Percentiles rank a stretch among this genome's conserved stretches.
These are phyloP conservation scores for Himalopsyche kuldschensis DNA, from an alignment of 2,888 invertebrate genomes.

Conservation along the genomic window DNA sequence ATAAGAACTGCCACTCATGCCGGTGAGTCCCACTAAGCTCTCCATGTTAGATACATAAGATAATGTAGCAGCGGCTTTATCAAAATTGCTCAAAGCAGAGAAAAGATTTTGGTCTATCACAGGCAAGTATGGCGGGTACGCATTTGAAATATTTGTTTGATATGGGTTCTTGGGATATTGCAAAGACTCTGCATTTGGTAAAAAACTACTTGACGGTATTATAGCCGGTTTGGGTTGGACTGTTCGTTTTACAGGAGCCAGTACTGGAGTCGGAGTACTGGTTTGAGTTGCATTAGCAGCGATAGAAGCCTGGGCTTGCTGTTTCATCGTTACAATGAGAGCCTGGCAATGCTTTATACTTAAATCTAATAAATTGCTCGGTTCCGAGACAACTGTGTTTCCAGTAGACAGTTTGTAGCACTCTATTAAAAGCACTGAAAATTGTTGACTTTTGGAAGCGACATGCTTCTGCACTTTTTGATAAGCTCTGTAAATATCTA, in stretches of 20 bases:
- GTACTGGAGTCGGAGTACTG: slow-evolving; percentile 43
- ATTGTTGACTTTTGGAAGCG: slow-evolving; percentile 60
- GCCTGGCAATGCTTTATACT: slow-evolving; percentile 73
- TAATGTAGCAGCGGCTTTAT: slow-evolving; percentile 23
- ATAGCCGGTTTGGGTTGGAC: slow-evolving; percentile 50
- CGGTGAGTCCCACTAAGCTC: slow-evolving; percentile 12
- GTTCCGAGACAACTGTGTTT: slow-evolving; percentile 64
- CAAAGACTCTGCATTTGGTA: slow-evolving; percentile 31
- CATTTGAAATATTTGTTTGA: not conserved
- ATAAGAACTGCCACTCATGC: not conserved
- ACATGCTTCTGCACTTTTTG: slow-evolving; percentile 68
- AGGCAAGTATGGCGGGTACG: slow-evolving; percentile 22
- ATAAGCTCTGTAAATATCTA: slow-evolving; percentile 69
- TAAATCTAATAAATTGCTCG: slow-evolving; percentile 64
- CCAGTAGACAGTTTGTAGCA: slow-evolving; percentile 68
- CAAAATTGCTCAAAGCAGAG: slow-evolving; percentile 29
- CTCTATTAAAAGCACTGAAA: slow-evolving; percentile 68
- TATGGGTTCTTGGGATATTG: slow-evolving; percentile 6
- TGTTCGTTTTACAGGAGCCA: slow-evolving; percentile 16
- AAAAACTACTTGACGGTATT: slow-evolving; percentile 44
- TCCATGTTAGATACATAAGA: slow-evolving; percentile 32
- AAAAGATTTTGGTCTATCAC: slow-evolving; percentile 29
- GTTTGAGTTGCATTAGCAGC: slow-evolving; percentile 45
- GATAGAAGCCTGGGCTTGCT: slow-evolving; percentile 55
- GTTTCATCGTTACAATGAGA: slow-evolving; percentile 61